These are phyloP conservation scores for Xestia c-nigrum DNA, from an alignment of 2,888 invertebrate genomes.

Conservation along the genomic window DNA sequence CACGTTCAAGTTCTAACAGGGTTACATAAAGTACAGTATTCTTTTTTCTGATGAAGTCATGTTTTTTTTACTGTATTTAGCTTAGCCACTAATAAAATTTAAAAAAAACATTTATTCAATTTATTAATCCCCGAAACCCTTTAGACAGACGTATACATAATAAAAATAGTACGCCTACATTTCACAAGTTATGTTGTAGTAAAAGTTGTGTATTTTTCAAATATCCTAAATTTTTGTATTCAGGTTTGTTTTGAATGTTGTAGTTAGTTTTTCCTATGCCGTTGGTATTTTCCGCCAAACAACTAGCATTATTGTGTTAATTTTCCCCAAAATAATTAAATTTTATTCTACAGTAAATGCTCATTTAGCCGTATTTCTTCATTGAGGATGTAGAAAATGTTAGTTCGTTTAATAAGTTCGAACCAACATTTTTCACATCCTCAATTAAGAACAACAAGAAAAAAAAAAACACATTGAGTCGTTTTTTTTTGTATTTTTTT, in stretches of 20 bases:
- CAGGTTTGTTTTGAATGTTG: background rate
- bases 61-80: no score
- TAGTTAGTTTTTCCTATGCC: background rate
- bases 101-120: no score
- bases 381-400: conserved; percentile 23
- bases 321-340: conserved; percentile 2
- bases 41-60: no score
- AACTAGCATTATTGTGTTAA: background rate
- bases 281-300: background rate
- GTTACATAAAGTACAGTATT: no score
- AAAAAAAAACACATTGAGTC: background rate
- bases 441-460: no score
- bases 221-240: background rate
- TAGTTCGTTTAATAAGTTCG: no score
- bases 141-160: no score
- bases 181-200: no score
- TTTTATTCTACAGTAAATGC: background rate
- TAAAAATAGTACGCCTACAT: no score
- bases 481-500: background rate
- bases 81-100: no score
- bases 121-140: no score
- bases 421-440: no score
- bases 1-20: background rate
- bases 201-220: background rate
- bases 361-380: background rate